Base-by-base conservation (phyloP, 2,113 vertebrate species). In the Paracanthobrama guichenoti region DNA sequence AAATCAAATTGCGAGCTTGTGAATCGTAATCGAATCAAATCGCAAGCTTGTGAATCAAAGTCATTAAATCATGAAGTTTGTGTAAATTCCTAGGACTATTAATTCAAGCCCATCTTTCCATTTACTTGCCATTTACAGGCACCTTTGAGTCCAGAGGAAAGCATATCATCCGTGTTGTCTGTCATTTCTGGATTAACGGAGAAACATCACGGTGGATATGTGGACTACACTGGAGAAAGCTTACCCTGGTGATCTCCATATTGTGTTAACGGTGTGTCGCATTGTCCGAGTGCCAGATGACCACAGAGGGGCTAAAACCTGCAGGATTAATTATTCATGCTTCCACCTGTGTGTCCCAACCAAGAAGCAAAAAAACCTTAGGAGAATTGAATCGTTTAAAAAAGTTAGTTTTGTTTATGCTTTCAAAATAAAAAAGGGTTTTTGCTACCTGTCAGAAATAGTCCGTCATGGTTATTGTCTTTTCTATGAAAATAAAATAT, bases 131-230 rank as follows among this genome's bases (percentile, higher is more conserved):
- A 57, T 69, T 39, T 44, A 0, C 62, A 91, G 89, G 90, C 86
- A 44, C 28, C 77, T 9, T 13, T 90, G 69, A 86, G 76, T 31
- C 48, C 60, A 14, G 89, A 91, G 77, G 86, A 90, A 73, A 92
- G 91, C 84, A 83, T 89, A n/a, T 81, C 85, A 22, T 83, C 85
- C 20, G n/a, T 92, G 44, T 64, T 92, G 50, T 8, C 82, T 6
- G 86, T 90, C 5, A 81, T 92, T 44, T 82, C 74, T 28, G 73
- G 22, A n/a, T 76, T 92, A 62, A 87, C 81, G 6, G 87, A 89
- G 24, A 86, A 90, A 13, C 86, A 92, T 74, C 85, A 90, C n/a
- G 90, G 89, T 10, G 88, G 81, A 77, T 91, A 73, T 73, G 67
- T 88, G 55, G 80, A 90, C 50, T 88, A 90, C 57, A 31, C 72